Evolutionary conservation across 2,113 vertebrate genomes (phyloP).

Genomic region (Forbesichthys papilliferus): DNA sequence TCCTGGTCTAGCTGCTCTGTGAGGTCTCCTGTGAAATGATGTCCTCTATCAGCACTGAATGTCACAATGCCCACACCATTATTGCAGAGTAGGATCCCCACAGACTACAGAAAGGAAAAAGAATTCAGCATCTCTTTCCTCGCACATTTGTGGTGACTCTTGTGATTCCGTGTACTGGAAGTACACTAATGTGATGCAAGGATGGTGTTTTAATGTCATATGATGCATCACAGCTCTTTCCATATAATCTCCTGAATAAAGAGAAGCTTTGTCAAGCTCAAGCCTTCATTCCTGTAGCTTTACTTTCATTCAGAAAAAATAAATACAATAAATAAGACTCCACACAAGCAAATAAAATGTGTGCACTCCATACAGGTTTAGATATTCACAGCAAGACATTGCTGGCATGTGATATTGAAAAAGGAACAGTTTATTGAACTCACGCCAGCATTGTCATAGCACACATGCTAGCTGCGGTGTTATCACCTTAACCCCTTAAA

Average conservation of each 20-base stretch:
- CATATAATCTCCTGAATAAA: slow-evolving; percentile 25
- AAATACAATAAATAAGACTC: not conserved
- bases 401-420: slow-evolving; percentile 23
- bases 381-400: slow-evolving; percentile 7
- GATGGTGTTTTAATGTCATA: slow-evolving; percentile 19
- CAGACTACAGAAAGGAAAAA: slow-evolving; percentile 50
- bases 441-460: slow-evolving; percentile 24
- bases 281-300: not conserved
- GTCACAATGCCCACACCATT: slow-evolving; percentile 69
- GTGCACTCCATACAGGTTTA: not conserved
- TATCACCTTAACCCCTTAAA: slow-evolving; percentile 37
- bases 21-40: slow-evolving; percentile 80
- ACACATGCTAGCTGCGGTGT: slow-evolving; percentile 29
- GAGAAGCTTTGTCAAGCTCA: slow-evolving; percentile 4
- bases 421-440: slow-evolving; percentile 13
- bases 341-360: not conserved
- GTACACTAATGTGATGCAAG: slow-evolving; percentile 8
- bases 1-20: slow-evolving; percentile 72
- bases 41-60: slow-evolving; percentile 81
- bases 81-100: slow-evolving; percentile 65
- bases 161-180: not conserved
- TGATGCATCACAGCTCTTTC: slow-evolving; percentile 13
- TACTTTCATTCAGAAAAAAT: not conserved
- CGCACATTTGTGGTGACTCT: slow-evolving; percentile 17
- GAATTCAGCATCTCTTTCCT: slow-evolving; percentile 34